Conservation (phyloP, 2,797 vertebrate genomes). For the Channallabes apus region DNA sequence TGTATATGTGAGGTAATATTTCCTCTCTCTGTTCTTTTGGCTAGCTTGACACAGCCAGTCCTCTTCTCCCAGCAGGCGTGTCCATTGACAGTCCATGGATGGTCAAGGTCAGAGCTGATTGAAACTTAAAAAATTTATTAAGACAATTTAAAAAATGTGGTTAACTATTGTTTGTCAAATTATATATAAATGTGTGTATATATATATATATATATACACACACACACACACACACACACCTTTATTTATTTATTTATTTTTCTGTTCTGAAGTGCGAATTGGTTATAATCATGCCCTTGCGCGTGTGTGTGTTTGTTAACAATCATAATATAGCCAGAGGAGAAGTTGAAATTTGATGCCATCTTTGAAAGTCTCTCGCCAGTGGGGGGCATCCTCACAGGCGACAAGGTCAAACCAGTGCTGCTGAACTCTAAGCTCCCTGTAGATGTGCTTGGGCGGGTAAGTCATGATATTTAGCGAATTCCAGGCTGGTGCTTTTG, state of each 20-base stretch:
- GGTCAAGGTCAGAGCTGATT: constrained; percentile 83
- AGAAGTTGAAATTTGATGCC: constrained; percentile 93
- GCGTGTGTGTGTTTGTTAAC: not conserved
- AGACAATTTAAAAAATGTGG: not conserved
- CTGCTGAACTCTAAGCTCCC: constrained; percentile 97
- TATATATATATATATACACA: too few relatives aligned
- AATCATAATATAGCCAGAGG: constrained; percentile 78
- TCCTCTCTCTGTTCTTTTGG: constrained; percentile 51
- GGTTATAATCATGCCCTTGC: constrained; percentile 2
- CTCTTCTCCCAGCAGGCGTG: constrained; percentile 77
- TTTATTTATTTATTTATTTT: too few relatives aligned
- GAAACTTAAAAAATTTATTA: not conserved
- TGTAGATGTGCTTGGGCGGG: constrained; percentile 95
- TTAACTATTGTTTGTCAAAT: not conserved
- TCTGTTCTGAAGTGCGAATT: constrained; percentile 16
- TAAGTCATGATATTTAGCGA: constrained; percentile 62
- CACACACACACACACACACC: too few relatives aligned
- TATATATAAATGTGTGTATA: too few relatives aligned
- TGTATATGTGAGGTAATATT: constrained; percentile 28
- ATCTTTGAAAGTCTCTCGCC: constrained; percentile 96
- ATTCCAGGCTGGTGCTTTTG: not conserved
- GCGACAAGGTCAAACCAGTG: constrained; percentile 97
- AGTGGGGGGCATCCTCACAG: constrained; percentile 86
- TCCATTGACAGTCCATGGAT: constrained; percentile 84
- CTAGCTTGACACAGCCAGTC: constrained; percentile 88